phyloP scores from a whole-genome alignment of 2,888 invertebrate genomes.

The Subacronicta megacephala region DNA sequence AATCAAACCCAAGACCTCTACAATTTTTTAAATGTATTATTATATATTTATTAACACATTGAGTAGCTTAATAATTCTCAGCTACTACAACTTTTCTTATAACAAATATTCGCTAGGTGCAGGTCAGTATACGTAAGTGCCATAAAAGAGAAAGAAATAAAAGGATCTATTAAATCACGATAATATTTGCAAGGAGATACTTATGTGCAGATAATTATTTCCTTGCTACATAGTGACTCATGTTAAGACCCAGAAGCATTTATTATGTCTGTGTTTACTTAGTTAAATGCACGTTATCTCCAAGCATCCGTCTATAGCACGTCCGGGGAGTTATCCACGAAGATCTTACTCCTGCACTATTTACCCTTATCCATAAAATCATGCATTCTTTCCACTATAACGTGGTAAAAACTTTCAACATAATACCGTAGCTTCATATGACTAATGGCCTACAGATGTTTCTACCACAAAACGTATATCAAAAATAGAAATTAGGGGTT shows the following conservation, averaged over 20 bases:
- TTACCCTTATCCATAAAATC: slow-evolving; percentile 60
- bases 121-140: not conserved
- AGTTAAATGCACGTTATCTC: slow-evolving; percentile 63
- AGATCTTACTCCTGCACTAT: slow-evolving; percentile 60
- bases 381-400: slow-evolving; percentile 57
- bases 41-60: too few species aligned
- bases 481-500: slow-evolving; percentile 87
- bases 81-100: too few species aligned
- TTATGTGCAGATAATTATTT: slow-evolving; percentile 51
- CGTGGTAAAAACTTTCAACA: slow-evolving; percentile 53
- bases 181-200: slow-evolving; percentile 34
- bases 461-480: slow-evolving; percentile 65
- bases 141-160: not conserved
- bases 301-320: slow-evolving; percentile 65
- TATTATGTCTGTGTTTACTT: slow-evolving; percentile 57
- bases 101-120: slow-evolving; percentile 5
- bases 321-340: slow-evolving; percentile 70
- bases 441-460: slow-evolving; percentile 83
- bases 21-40: too few species aligned
- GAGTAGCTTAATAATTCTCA: too few species aligned
- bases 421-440: slow-evolving; percentile 75
- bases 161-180: slow-evolving; percentile 6
- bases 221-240: slow-evolving; percentile 41
- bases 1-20: too few species aligned
- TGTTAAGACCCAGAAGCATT: slow-evolving; percentile 50